Percentiles rank a stretch among this genome's conserved stretches.
These are phyloP conservation scores for Macheiramphus alcinus DNA, from an alignment of 2,113 vertebrate genomes.

Conservation along the genomic window DNA sequence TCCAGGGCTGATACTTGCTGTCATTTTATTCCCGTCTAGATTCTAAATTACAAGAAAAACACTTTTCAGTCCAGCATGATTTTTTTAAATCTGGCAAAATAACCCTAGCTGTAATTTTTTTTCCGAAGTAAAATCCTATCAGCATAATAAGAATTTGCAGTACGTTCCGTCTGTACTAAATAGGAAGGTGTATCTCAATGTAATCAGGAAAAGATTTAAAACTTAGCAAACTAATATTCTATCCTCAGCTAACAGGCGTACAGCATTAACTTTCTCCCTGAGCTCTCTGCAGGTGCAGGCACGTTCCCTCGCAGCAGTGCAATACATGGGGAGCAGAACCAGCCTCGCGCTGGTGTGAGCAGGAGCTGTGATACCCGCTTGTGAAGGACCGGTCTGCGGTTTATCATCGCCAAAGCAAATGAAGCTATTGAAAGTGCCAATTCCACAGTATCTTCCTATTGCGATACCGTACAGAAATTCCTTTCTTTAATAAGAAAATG, in stretches of 20 bases:
- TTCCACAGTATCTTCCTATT: neutral
- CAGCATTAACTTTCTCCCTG: neutral
- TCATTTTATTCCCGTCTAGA: neutral
- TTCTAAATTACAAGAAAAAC: neutral
- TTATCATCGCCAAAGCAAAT: accelerated
- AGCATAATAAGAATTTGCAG: neutral
- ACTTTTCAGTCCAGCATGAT: neutral
- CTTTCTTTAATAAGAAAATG: neutral
- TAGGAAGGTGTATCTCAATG: neutral
- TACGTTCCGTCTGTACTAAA: neutral
- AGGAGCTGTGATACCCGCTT: accelerated
- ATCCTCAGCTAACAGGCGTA: accelerated
- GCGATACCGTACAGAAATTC: neutral
- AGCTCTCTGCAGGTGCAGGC: neutral
- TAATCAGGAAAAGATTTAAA: neutral
- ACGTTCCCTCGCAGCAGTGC: neutral
- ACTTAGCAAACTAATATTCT: neutral
- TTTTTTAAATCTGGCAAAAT: neutral
- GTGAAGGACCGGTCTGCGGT: neutral
- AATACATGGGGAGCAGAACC: neutral
- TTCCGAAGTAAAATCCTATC: accelerated
- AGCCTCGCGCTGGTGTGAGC: too few species aligned
- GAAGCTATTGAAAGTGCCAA: neutral
- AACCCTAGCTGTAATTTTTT: neutral
- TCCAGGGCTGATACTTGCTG: neutral